Base-by-base conservation (phyloP, 2,113 vertebrate species). In the Amblyornis subalaris region DNA sequence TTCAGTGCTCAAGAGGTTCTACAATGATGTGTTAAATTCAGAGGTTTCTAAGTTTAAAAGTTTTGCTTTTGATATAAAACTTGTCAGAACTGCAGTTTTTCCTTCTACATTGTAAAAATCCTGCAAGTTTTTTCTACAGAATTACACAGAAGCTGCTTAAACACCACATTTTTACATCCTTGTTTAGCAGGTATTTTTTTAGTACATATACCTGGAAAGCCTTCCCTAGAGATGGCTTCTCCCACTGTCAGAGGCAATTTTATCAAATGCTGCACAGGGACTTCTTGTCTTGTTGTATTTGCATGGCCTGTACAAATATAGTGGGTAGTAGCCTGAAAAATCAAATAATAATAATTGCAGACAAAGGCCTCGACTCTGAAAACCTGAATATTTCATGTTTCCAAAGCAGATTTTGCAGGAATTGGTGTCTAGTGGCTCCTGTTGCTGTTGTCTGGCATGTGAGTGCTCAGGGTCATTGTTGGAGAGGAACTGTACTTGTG, bases 211-310 rank as follows among this genome's bases (percentile, higher is more conserved):
- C 8, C 19, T 67, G 23, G 47, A 72, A 82, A 65, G 11, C 2
- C 25, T 70, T 92, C 45, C 50, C 50, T 55, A 76, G 42, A 17
- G 31, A 76, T 17, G 45, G 9, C 42, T 83, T 80, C 17, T 80
- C 28, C 45, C 21, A 9, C 35, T 87, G 0, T 23, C 33, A 66
- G 55, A 61, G 31, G 16, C 0, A 1, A 18, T 73, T 76, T 90
- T 88, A 85, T 80, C 64, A 89, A 54, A 77, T 58, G 8, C 29
- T 90, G 35, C 7, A 8, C 44, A 47, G n/a, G 29, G 21, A 7
- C 19, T 90, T 7, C 19, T 70, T 89, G 53, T 74, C 51, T 60
- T 76, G 23, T 83, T 1, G 0, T 62, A 48, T 72, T 79, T 85
- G 9, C 36, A 28, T 24, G 26, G 10, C 7, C 28, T 78, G 7